Base-by-base conservation (phyloP, 2,797 vertebrate species). In the Xiphorhynchus erythropygius region DNA sequence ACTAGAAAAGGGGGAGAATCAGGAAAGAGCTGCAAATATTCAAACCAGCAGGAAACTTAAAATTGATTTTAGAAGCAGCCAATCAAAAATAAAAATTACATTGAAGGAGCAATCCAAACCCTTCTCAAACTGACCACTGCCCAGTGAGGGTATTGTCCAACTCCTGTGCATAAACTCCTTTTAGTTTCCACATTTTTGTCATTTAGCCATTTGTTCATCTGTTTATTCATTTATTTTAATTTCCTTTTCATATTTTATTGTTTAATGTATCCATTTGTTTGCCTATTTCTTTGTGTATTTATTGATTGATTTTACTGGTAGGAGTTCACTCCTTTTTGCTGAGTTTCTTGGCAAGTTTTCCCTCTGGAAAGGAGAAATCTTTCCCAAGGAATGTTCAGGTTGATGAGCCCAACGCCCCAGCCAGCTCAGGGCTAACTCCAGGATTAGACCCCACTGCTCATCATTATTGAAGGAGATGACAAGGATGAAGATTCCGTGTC, bases 401-500 rank as follows among this genome's bases (percentile, higher is more conserved):
- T 8, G 23, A 10, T 55, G 32, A 84, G 5, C 22, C 27, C 35
- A n/a, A 12, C 0, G 2, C 10, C 17, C 28, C 24, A 7, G 30
- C 11, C 39, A 10, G 1, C 2, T 4, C 18, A 44, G n/a, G 19
- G 4, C 22, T 27, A 21, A 35, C n/a, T 37, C 33, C 73, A 23
- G 50, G 55, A 59, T 27, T 4, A 50, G 30, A 32, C 9, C 30
- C 11, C 5, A 1, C 18, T 21, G 14, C 19, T 65, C 65, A 13
- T 21, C n/a, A 2, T 23, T 15, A 21, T 5, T 2, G 3, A 50
- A 53, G 35, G 49, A 46, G 11, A 27, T 41, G 18, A 44, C 0
- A 3, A 24, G 5, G 21, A 14, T 2, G 12, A 49, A 13, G 49
- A 19, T 18, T 64, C 64, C 55, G 11, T 60, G 23, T 32, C 21